A percentile compares a stretch with the other conserved stretches of the same genome.
Evolutionary conservation across 2,113 vertebrate genomes (phyloP).

Genomic region (Indicator maculatus): DNA sequence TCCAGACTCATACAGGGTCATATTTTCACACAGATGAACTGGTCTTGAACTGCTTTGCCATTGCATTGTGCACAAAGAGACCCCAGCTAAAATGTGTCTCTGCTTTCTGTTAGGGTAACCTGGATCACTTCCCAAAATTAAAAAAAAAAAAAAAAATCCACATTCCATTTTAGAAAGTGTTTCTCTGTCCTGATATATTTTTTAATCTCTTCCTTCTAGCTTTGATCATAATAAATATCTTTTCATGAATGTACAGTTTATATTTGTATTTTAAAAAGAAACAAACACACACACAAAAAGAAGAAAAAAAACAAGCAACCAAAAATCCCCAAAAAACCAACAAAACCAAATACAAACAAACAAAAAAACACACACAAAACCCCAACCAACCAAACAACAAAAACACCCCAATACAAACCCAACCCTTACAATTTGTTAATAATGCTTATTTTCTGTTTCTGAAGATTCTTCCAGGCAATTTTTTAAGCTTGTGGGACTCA

Average conservation of each 20-base stretch:
- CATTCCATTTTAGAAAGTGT: not conserved
- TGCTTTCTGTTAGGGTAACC: conserved; percentile 55
- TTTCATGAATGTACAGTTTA: not conserved
- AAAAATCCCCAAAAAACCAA: not conserved
- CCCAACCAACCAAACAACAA: no score
- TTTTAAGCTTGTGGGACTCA: not conserved
- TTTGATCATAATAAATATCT: not conserved
- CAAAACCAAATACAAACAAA: no score
- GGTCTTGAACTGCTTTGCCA: conserved; percentile 65
- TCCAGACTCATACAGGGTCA: conserved; percentile 50
- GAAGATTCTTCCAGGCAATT: not conserved
- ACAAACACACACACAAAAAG: not conserved
- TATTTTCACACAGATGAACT: conserved; percentile 71
- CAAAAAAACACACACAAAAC: not conserved
- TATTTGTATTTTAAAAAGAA: not conserved
- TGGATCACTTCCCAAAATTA: not conserved
- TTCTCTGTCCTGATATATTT: not conserved
- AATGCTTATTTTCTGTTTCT: not conserved
- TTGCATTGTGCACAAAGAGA: conserved; percentile 26
- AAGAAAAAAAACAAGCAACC: no score
- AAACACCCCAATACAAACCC: not conserved
- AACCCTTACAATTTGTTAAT: not conserved
- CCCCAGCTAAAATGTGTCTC: conserved; percentile 8
- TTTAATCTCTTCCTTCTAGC: not conserved
- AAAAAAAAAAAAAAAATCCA: not conserved